Percentiles rank a stretch among this genome's conserved stretches.
Evolutionary conservation across 2,888 invertebrate species (phyloP).

Genomic region (Cataglyphis albicans): DNA sequence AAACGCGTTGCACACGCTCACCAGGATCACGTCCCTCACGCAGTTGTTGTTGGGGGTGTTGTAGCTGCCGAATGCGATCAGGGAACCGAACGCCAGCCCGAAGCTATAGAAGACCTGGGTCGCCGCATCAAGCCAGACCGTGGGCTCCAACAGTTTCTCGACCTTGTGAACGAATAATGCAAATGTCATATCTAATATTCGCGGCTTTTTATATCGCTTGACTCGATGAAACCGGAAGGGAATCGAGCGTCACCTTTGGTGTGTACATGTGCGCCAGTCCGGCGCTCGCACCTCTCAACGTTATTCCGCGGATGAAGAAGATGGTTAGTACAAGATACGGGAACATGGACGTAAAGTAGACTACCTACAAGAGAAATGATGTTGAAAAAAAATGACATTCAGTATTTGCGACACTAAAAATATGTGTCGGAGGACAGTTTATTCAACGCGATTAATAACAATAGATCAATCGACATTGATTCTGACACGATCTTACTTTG

Average conservation of each 20-base stretch:
- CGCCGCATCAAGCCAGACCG: conserved; percentile 98
- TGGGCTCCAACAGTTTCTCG: conserved; percentile 94
- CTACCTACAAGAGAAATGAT: conserved; percentile 89
- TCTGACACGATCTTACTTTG: conserved; percentile 88
- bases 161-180: conserved; percentile 87
- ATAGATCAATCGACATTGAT: not conserved
- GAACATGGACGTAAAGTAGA: conserved; percentile 98
- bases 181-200: conserved; percentile 24
- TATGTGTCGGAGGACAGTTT: not conserved
- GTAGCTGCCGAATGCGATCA: conserved; percentile 98
- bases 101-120: conserved; percentile 98
- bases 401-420: not conserved
- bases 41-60: conserved; percentile 98
- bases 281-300: conserved; percentile 94
- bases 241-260: conserved; percentile 90
- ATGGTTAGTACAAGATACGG: conserved; percentile 97
- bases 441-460: not conserved
- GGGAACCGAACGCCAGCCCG: conserved; percentile 97
- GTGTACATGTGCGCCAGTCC: conserved; percentile 96
- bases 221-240: not conserved
- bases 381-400: not conserved
- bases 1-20: conserved; percentile 96
- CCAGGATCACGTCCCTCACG: conserved; percentile 95
- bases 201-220: not conserved
- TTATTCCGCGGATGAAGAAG: conserved; percentile 96